phyloP scores from a whole-genome alignment of 2,797 vertebrate species.

The Pseudochirops corinnae region DNA sequence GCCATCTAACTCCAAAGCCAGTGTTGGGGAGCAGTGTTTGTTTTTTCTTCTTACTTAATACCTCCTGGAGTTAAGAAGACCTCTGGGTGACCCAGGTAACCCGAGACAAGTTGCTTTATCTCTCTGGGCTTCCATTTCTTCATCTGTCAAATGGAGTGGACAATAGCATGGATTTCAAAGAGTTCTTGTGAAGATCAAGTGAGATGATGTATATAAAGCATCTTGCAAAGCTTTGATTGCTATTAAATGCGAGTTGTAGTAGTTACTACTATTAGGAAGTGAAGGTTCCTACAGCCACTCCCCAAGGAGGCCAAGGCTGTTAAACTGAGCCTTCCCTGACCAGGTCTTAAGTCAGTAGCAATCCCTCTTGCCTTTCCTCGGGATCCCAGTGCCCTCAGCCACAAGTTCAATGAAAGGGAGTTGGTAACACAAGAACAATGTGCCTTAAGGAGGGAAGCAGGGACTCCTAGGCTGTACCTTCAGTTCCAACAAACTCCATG shows the following conservation, averaged over 20 bases:
- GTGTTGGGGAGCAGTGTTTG: background rate
- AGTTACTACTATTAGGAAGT: background rate
- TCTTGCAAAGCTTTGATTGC: background rate
- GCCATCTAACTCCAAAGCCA: background rate
- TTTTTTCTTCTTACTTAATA: background rate
- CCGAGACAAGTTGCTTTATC: background rate
- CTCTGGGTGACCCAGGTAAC: background rate
- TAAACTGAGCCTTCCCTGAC: background rate
- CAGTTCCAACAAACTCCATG: background rate
- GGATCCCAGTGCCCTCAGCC: background rate
- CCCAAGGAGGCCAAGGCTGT: background rate
- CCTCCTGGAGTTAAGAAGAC: background rate
- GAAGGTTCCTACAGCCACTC: background rate
- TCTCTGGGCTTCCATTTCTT: background rate
- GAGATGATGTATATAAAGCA: background rate
- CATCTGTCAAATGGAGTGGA: background rate
- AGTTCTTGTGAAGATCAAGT: background rate
- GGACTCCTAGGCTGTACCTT: background rate
- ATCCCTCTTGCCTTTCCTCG: background rate
- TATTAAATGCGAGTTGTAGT: background rate
- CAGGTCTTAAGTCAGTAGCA: background rate
- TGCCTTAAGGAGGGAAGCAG: background rate
- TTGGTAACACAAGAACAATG: background rate
- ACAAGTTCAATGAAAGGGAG: background rate
- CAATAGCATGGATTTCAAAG: background rate